phyloP scores from a whole-genome alignment of 2,888 invertebrate genomes.

The Drosophila nr. fundita region DNA sequence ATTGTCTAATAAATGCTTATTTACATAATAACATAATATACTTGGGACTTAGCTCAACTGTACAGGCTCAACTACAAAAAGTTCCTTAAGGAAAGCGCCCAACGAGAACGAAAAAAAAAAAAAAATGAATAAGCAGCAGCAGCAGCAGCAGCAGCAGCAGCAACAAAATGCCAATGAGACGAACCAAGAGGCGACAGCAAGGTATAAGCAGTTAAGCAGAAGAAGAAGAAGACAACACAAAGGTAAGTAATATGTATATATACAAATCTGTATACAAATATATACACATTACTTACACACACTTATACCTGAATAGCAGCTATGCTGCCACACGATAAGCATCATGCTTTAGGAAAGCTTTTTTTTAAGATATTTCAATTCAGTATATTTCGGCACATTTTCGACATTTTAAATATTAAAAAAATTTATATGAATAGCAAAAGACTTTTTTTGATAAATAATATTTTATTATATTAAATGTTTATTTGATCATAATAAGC shows the following conservation, averaged over 20 bases:
- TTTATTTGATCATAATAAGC: not conserved
- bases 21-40: constrained; percentile 64
- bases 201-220: constrained; percentile 54
- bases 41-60: constrained; percentile 65
- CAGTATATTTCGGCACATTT: not conserved
- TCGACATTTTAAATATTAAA: not conserved
- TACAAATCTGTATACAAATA: constrained; percentile 1
- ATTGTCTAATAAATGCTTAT: constrained; percentile 36
- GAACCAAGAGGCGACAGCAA: constrained; percentile 14
- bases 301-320: constrained; percentile 1
- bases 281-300: constrained; percentile 9
- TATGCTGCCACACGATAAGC: constrained; percentile 10
- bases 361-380: not conserved
- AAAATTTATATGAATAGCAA: no score
- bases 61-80: constrained; percentile 56
- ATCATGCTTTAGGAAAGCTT: not conserved
- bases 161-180: not conserved
- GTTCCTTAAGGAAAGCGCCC: constrained; percentile 45
- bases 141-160: not conserved
- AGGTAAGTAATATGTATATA: constrained; percentile 15
- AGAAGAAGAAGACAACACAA: constrained; percentile 59
- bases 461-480: not conserved
- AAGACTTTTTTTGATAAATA: not conserved
- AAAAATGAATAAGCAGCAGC: not conserved
- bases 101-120: constrained; percentile 21